Percentiles rank a stretch among this genome's conserved stretches.
Evolutionary conservation across 2,113 vertebrate species (phyloP).

Genomic region (Eulemur macaco): DNA sequence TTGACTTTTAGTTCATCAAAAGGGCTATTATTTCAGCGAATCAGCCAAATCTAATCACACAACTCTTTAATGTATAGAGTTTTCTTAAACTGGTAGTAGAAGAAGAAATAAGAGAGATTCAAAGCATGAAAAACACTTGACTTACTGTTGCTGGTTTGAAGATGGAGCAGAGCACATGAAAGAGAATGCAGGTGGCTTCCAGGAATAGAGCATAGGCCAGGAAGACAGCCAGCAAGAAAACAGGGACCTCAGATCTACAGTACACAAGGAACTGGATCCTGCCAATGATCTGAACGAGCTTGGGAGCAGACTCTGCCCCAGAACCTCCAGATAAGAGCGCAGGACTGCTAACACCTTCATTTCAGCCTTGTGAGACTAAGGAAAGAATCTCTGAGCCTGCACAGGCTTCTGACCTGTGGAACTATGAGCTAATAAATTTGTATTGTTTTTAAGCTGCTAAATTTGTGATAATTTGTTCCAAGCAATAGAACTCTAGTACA

Average conservation of each 20-base stretch:
- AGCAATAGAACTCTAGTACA: background rate
- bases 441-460: background rate
- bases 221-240: background rate
- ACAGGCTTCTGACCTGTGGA: background rate
- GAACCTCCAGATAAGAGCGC: background rate
- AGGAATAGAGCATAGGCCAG: background rate
- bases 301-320: background rate
- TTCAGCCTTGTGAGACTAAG: background rate
- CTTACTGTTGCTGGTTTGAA: background rate
- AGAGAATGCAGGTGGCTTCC: background rate
- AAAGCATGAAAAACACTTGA: background rate
- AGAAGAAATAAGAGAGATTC: background rate
- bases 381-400: background rate
- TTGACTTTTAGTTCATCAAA: conserved; percentile 33
- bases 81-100: conserved; percentile 6
- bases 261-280: background rate
- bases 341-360: background rate
- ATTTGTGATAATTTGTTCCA: background rate
- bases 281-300: background rate
- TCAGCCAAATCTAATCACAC: background rate
- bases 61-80: background rate
- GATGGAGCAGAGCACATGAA: accelerated
- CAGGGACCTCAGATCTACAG: background rate
- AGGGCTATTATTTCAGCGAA: background rate
- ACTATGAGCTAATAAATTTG: background rate